Percentiles rank a stretch among this genome's conserved stretches.
Evolutionary conservation across 2,797 vertebrate species (phyloP).

Genomic region (Chaunax sp.): DNA sequence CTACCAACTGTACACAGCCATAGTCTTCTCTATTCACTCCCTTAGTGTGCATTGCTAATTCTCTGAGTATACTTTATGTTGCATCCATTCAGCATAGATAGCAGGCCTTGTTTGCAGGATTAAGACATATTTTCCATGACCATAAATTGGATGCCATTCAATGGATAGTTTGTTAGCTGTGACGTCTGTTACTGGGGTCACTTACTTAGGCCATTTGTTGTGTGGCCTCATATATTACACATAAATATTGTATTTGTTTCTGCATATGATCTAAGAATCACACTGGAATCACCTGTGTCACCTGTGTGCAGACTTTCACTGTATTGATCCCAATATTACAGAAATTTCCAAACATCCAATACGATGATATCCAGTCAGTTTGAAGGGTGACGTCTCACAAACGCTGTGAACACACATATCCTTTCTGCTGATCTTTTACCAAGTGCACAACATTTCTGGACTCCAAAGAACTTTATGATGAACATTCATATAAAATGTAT

Average conservation of each 20-base stretch:
- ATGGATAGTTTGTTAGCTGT: no score
- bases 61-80: conserved; percentile 1
- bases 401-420: conserved; percentile 45
- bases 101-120: no score
- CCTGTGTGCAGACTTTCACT: conserved; percentile 22
- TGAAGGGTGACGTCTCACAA: conserved; percentile 61
- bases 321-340: conserved; percentile 46
- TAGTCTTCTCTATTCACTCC: conserved; percentile 18
- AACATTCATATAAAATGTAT: not conserved
- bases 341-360: conserved; percentile 40
- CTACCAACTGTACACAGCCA: not conserved
- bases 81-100: not conserved
- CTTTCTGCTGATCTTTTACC: conserved; percentile 18
- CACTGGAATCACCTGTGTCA: conserved; percentile 45
- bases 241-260: no score
- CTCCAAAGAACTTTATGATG: conserved; percentile 1
- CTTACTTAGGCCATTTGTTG: not conserved
- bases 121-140: no score
- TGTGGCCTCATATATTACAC: conserved; percentile 9
- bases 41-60: conserved; percentile 10
- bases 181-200: no score
- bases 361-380: no score
- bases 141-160: no score
- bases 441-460: conserved; percentile 10
- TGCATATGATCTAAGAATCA: no score